Conservation (phyloP, 1,140 invertebrate species). For the Euschistus heros region DNA sequence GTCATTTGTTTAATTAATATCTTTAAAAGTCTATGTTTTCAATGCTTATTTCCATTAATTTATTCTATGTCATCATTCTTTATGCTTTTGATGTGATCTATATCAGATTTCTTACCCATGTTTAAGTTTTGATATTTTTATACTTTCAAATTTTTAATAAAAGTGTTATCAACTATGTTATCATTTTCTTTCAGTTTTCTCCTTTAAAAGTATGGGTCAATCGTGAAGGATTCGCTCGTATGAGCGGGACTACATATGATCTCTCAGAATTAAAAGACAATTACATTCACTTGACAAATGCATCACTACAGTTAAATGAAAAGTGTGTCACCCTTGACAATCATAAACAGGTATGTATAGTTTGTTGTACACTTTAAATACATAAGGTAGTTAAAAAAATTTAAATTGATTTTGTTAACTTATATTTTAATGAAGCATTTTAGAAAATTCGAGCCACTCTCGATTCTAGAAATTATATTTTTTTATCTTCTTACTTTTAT, state of each 20-base stretch:
- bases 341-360: slow-evolving; percentile 10
- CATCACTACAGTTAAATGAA: slow-evolving; percentile 43
- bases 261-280: slow-evolving; percentile 39
- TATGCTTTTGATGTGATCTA: background rate
- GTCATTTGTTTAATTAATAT: too few species aligned
- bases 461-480: too few species aligned
- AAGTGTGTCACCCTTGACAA: slow-evolving; percentile 1
- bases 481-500: too few species aligned
- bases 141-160: background rate
- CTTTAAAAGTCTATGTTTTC: too few species aligned
- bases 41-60: too few species aligned
- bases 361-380: too few species aligned
- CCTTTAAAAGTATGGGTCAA: slow-evolving; percentile 53
- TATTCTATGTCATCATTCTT: too few species aligned
- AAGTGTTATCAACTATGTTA: too few species aligned
- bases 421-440: background rate
- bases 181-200: slow-evolving; percentile 35
- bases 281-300: slow-evolving; percentile 48
- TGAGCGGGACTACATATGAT: slow-evolving; percentile 48
- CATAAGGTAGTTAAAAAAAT: too few species aligned
- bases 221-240: slow-evolving; percentile 47
- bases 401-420: too few species aligned
- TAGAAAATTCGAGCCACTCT: background rate
- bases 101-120: background rate
- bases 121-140: background rate